Evolutionary conservation across 2,113 vertebrate genomes (phyloP), one percentile per base, ranked within the genome.

Genomic region (Pelvicachromis taeniatus): DNA sequence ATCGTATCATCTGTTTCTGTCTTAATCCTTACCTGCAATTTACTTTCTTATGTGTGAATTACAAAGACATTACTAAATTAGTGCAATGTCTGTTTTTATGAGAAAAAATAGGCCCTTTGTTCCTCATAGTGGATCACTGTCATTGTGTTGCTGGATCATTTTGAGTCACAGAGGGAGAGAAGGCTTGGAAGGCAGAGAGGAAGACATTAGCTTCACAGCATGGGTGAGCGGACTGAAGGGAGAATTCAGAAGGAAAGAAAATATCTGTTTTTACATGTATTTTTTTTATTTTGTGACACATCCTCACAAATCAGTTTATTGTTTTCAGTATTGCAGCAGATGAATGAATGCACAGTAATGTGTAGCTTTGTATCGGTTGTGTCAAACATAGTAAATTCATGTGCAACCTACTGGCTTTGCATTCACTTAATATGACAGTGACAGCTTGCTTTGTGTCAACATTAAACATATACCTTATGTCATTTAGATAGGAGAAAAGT

Each of bases 181-280:
- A 84, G 85, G 79, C 78, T 90, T 88, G 77, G 85, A 81, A 87
- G 86, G 90, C 83, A 80, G 81, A 85, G 83, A 89, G 81, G 81
- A 89, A 90, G 84, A 85, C 83, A 92, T 93, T 92, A 85, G 83
- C 89, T 81, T 91, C 88, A 79, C 91, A 90, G 92, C 91, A 91
- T 90, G 89, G 82, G 61, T 90, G 85, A 87, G 85, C 12, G 81
- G 84, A 89, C 85, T 86, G 87, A 77, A 45, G 78, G 77, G 75
- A 77, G 58, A 81, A 82, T 70, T 87, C 70, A 82, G 79, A 17
- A 59, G 83, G 17, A 40, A 80, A 50, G 31, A 85, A 88, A 85
- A 78, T 84, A 55, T 58, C 5, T 77, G 80, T 52, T 77, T 65
- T 78, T 52, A 55, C 59, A 61, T 68, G 55, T 53, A 68, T 93